Conservation (phyloP, 2,113 vertebrate species). For the Cnemophilus loriae region DNA sequence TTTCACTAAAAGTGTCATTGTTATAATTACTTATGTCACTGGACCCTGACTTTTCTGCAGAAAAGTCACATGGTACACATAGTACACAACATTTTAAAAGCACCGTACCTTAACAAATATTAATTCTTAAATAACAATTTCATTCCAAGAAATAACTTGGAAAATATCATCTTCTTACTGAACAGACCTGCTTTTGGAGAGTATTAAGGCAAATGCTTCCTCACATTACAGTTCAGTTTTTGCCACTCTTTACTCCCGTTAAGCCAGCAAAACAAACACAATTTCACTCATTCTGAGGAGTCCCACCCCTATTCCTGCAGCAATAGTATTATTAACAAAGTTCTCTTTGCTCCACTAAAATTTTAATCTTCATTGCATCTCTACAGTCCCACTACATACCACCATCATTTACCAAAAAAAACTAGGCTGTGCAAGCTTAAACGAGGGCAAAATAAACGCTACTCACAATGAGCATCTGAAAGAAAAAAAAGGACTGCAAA, state of each 20-base stretch:
- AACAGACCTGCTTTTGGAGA: neutral
- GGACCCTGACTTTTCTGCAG: neutral
- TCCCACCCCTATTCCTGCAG: neutral
- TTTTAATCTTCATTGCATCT: neutral
- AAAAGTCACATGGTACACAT: neutral
- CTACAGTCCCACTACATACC: neutral
- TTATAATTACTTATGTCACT: neutral
- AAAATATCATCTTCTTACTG: neutral
- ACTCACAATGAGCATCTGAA: neutral
- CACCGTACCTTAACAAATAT: neutral
- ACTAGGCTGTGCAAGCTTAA: constrained; percentile 2
- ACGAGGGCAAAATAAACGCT: constrained; percentile 11
- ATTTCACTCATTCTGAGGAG: neutral
- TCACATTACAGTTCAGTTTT: neutral
- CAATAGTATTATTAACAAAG: neutral
- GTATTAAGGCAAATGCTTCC: neutral
- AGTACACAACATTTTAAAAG: neutral
- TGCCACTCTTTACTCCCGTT: neutral
- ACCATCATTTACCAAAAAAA: neutral
- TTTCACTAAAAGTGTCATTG: neutral
- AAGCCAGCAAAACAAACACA: neutral
- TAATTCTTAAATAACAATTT: neutral
- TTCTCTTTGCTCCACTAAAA: neutral
- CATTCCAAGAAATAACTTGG: neutral
- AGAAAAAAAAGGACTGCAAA: constrained; percentile 12